Evolutionary conservation across 2,888 invertebrate species (phyloP).

Genomic region (Archips xylosteana): DNA sequence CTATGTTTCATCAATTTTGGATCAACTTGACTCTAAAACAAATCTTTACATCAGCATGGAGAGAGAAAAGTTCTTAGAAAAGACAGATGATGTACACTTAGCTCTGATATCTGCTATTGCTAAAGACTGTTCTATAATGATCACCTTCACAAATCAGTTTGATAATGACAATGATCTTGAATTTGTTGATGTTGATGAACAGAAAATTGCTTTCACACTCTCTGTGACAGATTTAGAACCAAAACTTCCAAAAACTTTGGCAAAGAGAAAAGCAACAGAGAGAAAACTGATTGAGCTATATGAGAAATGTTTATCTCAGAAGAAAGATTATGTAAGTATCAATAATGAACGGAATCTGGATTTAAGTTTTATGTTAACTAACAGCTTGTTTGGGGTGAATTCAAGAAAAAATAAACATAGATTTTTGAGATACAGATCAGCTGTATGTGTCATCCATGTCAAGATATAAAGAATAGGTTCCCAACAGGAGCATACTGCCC

Average conservation of each 20-base stretch:
- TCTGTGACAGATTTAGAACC: conserved; percentile 89
- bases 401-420: too few relatives aligned
- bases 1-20: conserved; percentile 63
- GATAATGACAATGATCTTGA: conserved; percentile 50
- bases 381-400: background rate
- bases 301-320: conserved; percentile 50
- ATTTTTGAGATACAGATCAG: too few relatives aligned
- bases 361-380: too few relatives aligned
- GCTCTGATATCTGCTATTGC: conserved; percentile 87
- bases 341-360: conserved; percentile 2
- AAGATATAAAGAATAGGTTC: too few relatives aligned
- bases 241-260: conserved; percentile 78
- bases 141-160: conserved; percentile 74
- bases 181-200: conserved; percentile 62
- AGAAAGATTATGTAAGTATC: conserved; percentile 58
- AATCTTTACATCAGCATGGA: conserved; percentile 44
- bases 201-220: conserved; percentile 79
- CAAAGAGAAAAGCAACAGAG: conserved; percentile 67
- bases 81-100: conserved; percentile 53
- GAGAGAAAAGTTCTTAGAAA: conserved; percentile 54
- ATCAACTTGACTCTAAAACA: conserved; percentile 50
- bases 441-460: too few relatives aligned
- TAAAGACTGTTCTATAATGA: conserved; percentile 90
- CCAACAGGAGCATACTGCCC: too few relatives aligned
- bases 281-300: conserved; percentile 61